A percentile compares a stretch with the other conserved stretches of the same genome.
phyloP scores from a whole-genome alignment of 2,113 vertebrate genomes.

The Dipodomys merriami region DNA sequence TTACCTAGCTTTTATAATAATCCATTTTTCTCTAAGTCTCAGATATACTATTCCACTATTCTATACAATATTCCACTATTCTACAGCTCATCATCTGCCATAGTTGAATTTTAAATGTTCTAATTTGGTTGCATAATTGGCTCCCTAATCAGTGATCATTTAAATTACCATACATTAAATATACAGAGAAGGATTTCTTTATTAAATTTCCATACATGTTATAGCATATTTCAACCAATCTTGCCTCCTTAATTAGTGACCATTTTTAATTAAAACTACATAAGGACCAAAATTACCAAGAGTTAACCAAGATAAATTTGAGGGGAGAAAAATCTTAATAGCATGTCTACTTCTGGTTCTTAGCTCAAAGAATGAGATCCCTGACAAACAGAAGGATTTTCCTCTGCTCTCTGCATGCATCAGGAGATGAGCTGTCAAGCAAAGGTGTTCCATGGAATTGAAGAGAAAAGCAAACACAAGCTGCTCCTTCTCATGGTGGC shows the following conservation, averaged over 20 bases:
- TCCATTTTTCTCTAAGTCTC: not conserved
- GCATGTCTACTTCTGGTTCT: not conserved
- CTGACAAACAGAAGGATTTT: not conserved
- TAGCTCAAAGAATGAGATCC: not conserved
- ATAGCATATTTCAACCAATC: too few relatives aligned
- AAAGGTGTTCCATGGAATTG: not conserved
- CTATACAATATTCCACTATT: not conserved
- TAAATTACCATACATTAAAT: too few relatives aligned
- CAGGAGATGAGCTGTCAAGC: not conserved
- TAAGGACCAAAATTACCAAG: not conserved
- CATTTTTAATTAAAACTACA: not conserved
- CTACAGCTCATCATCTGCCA: not conserved
- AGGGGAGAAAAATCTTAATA: not conserved
- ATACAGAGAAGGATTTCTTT: too few relatives aligned
- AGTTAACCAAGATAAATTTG: not conserved
- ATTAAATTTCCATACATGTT: too few relatives aligned
- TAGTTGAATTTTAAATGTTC: constrained; percentile 4
- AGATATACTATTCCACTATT: not conserved
- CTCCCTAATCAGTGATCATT: not conserved
- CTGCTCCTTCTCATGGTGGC: not conserved
- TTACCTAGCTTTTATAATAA: not conserved
- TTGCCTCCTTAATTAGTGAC: not conserved
- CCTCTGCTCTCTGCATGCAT: not conserved
- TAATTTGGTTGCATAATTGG: constrained; percentile 12
- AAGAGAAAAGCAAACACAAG: not conserved